A percentile compares a stretch with the other conserved stretches of the same genome.
Evolutionary conservation across 2,113 vertebrate species (phyloP).

Genomic region (Bubo blakistoni): DNA sequence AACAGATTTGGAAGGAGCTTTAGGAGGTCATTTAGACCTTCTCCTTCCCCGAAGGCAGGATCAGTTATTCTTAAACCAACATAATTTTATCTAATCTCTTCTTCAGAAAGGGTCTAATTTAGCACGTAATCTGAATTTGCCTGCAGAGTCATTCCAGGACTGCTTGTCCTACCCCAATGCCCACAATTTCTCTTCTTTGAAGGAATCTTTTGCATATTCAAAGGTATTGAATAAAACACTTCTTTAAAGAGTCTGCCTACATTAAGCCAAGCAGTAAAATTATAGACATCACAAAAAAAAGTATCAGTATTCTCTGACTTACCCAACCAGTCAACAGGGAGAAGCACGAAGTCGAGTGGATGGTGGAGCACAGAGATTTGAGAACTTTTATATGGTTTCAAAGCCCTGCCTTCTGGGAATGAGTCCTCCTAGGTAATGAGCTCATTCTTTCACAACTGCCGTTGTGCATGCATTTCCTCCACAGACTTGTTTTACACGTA

Average conservation of each 20-base stretch:
- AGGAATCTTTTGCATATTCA: background rate
- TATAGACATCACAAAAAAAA: background rate
- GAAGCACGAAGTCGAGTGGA: background rate
- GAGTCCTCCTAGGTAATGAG: slow-evolving; percentile 54
- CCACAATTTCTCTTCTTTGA: background rate
- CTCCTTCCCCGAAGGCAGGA: background rate
- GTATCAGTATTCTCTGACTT: background rate
- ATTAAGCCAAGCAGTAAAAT: background rate
- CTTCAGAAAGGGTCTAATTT: slow-evolving; percentile 1
- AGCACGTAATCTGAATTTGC: background rate
- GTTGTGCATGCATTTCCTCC: background rate
- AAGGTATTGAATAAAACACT: background rate
- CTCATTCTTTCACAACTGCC: slow-evolving; percentile 49
- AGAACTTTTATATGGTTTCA: slow-evolving; percentile 58
- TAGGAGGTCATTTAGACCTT: background rate
- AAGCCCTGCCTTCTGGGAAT: slow-evolving; percentile 59
- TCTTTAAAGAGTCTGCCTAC: background rate
- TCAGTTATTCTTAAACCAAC: background rate
- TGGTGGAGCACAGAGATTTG: background rate
- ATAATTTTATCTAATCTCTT: background rate
- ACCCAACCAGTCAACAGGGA: background rate
- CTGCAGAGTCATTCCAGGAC: background rate
- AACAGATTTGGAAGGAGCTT: background rate
- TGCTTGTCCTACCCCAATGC: background rate
- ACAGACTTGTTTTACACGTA: slow-evolving; percentile 28